A percentile compares a stretch with the other conserved stretches of the same genome.
These are phyloP conservation scores for Lutjanus erythropterus DNA, from an alignment of 2,113 vertebrate genomes.

Conservation along the genomic window DNA sequence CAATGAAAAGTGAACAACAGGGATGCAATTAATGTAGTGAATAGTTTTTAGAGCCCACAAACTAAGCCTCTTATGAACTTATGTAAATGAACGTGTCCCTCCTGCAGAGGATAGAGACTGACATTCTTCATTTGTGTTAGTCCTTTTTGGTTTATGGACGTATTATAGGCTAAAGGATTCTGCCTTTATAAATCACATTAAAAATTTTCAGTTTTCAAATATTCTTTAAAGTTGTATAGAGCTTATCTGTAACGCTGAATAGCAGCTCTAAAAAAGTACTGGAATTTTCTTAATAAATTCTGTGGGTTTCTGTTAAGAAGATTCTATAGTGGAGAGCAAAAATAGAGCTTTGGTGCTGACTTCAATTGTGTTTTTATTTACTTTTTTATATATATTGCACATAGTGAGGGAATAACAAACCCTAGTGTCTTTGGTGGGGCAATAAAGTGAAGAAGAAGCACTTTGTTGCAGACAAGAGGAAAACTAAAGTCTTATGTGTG, in stretches of 20 bases:
- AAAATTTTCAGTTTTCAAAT: constrained; percentile 58
- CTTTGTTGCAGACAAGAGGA: constrained; percentile 21
- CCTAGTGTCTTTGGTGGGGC: background rate
- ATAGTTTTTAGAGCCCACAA: constrained; percentile 67
- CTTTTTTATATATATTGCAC: constrained; percentile 21
- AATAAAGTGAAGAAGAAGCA: constrained; percentile 6
- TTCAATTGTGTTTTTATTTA: constrained; percentile 2
- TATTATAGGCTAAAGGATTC: constrained; percentile 66
- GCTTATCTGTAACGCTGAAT: constrained; percentile 66
- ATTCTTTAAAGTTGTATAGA: constrained; percentile 61
- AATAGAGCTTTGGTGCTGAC: constrained; percentile 23
- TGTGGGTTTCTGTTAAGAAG: constrained; percentile 32
- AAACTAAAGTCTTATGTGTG: constrained; percentile 30
- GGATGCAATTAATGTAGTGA: constrained; percentile 74
- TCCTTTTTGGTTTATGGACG: constrained; percentile 66
- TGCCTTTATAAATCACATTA: constrained; percentile 64
- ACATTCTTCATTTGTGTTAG: constrained; percentile 72
- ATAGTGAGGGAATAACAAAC: background rate
- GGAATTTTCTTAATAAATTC: constrained; percentile 30
- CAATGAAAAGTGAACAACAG: constrained; percentile 69
- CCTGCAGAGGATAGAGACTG: constrained; percentile 62
- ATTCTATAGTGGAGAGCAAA: background rate
- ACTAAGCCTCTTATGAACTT: constrained; percentile 84
- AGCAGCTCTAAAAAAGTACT: constrained; percentile 46
- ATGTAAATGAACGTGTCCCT: constrained; percentile 80